A percentile compares a stretch with the other conserved stretches of the same genome.
phyloP scores from a whole-genome alignment of 2,797 vertebrate species.

The Xiphophorus birchmanni region DNA sequence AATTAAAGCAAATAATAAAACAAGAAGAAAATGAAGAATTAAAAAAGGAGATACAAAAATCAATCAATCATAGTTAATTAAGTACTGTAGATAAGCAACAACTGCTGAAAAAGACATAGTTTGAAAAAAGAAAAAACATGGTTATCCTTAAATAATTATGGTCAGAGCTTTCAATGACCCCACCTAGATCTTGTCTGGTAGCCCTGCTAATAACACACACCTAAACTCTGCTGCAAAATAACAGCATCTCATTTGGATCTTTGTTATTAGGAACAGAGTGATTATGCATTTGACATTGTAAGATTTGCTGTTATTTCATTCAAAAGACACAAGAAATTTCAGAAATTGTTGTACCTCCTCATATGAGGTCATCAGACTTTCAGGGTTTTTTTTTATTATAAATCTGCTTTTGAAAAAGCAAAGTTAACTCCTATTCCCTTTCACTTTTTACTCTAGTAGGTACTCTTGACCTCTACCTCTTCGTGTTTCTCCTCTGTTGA shows the following conservation, averaged over 20 bases:
- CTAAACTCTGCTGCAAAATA: not conserved
- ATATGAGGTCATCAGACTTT: not conserved
- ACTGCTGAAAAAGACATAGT: not conserved
- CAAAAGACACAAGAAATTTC: not conserved
- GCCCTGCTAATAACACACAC: not conserved
- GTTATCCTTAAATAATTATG: not conserved
- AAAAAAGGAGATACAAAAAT: not conserved
- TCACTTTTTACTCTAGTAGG: slow-evolving; percentile 4
- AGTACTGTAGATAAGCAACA: not conserved
- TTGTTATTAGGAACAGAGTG: not conserved
- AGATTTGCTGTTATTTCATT: not conserved
- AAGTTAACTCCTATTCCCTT: not conserved
- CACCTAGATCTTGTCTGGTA: not conserved
- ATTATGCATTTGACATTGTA: not conserved
- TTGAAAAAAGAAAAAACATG: not conserved
- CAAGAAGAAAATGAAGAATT: not conserved
- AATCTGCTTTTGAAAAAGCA: not conserved
- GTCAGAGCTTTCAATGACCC: not conserved
- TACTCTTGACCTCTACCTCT: slow-evolving; percentile 27
- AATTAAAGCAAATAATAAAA: not conserved
- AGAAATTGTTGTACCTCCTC: not conserved
- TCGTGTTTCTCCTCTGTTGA: slow-evolving; percentile 4
- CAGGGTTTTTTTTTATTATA: not conserved
- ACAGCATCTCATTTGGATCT: not conserved
- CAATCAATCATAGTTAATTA: not conserved